These are phyloP conservation scores for Phortica magna DNA, from an alignment of 2,888 invertebrate species.

Conservation along the genomic window DNA sequence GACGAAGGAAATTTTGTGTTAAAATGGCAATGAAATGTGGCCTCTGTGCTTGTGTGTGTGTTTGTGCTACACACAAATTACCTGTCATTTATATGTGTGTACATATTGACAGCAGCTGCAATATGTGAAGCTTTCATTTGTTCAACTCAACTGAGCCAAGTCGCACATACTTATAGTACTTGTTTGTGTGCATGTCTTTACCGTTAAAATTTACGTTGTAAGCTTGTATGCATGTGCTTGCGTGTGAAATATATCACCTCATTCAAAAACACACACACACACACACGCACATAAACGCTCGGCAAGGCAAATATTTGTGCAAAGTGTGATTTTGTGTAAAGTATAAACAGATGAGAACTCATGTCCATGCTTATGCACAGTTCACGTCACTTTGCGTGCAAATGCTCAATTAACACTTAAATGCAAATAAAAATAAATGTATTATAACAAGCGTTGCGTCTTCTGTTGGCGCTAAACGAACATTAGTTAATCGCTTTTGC, in stretches of 20 bases:
- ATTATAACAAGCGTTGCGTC: no score
- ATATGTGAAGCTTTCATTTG: neutral
- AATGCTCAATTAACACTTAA: conserved; percentile 5
- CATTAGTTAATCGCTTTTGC: no score
- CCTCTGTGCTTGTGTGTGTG: neutral
- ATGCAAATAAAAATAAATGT: neutral
- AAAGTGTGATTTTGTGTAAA: neutral
- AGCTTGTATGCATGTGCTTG: no score
- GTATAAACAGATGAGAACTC: no score
- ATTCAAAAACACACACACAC: neutral
- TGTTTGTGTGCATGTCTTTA: no score
- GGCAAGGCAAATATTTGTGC: neutral
- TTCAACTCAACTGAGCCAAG: neutral
- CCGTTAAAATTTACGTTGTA: no score
- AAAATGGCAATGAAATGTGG: neutral
- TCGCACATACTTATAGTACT: no score
- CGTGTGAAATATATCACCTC: no score
- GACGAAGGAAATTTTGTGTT: neutral
- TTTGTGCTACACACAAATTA: conserved; percentile 20
- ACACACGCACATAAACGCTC: neutral
- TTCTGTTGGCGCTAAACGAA: no score
- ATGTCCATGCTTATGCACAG: no score
- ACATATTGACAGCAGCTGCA: neutral
- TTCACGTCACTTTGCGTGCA: neutral
- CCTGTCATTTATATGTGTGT: conserved; percentile 9